These are phyloP conservation scores for Rana temporaria DNA, from an alignment of 2,113 vertebrate species.

Conservation along the genomic window DNA sequence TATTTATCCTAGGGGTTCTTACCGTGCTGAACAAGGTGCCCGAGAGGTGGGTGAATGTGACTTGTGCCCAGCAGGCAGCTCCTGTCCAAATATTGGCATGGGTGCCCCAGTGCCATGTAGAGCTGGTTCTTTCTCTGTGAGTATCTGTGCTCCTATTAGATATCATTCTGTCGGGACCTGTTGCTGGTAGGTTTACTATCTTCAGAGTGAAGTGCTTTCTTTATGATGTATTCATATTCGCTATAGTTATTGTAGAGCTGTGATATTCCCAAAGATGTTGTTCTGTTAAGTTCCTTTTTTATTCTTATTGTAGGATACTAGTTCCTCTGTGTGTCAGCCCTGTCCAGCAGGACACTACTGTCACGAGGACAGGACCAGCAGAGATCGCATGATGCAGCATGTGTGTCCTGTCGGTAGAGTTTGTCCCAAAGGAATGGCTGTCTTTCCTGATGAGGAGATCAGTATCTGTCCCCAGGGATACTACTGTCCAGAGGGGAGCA, in stretches of 20 bases:
- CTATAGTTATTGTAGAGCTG: too few species aligned
- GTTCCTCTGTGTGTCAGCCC: slow-evolving; percentile 75
- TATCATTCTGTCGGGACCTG: too few species aligned
- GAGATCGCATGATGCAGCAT: slow-evolving; percentile 83
- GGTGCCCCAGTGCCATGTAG: slow-evolving; percentile 76
- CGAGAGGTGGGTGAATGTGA: slow-evolving; percentile 73
- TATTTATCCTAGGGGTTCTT: slow-evolving; percentile 74
- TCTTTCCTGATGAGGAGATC: slow-evolving; percentile 73
- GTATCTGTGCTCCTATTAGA: slow-evolving; percentile 44
- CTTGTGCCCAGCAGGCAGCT: slow-evolving; percentile 81
- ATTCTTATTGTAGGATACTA: slow-evolving; percentile 68
- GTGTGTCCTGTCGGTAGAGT: slow-evolving; percentile 82
- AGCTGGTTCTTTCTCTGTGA: slow-evolving; percentile 88
- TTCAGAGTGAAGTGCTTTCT: too few species aligned
- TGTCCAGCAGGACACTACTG: slow-evolving; percentile 86
- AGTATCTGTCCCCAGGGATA: slow-evolving; percentile 84
- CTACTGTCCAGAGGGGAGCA: slow-evolving; percentile 79
- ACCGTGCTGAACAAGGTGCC: slow-evolving; percentile 71
- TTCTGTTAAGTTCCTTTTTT: not conserved
- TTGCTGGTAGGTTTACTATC: too few species aligned
- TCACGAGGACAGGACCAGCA: slow-evolving; percentile 80
- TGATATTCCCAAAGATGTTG: too few species aligned
- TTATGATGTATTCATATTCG: too few species aligned
- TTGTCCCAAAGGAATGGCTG: slow-evolving; percentile 80
- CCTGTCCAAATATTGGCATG: slow-evolving; percentile 81